phyloP scores from a whole-genome alignment of 2,888 invertebrate genomes.

The Marasmarcha lunaedactyla region DNA sequence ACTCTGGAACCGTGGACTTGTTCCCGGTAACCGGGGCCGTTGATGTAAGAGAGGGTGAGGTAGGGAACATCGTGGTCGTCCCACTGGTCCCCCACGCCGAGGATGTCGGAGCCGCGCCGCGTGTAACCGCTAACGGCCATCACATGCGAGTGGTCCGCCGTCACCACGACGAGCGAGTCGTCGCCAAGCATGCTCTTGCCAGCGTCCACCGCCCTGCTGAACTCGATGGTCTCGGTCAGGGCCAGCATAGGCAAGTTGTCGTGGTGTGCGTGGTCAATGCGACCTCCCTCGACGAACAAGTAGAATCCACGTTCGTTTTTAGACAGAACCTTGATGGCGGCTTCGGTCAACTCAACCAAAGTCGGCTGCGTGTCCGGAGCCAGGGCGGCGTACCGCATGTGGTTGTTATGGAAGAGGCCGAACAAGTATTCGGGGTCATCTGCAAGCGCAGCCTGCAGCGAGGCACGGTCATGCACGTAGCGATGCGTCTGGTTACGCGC shows the following conservation, averaged over 20 bases:
- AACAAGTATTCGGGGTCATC: slow-evolving; percentile 49
- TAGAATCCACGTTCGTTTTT: slow-evolving; percentile 77
- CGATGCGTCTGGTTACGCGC: slow-evolving; percentile 19
- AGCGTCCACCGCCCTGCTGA: slow-evolving; percentile 65
- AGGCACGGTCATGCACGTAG: slow-evolving; percentile 60
- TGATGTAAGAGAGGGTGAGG: slow-evolving; percentile 66
- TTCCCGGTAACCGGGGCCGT: slow-evolving; percentile 58
- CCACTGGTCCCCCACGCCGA: slow-evolving; percentile 30
- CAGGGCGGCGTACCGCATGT: slow-evolving; percentile 59
- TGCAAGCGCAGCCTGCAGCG: slow-evolving; percentile 48
- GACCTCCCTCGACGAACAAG: slow-evolving; percentile 76
- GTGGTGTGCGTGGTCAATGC: slow-evolving; percentile 77
- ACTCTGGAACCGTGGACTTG: slow-evolving; percentile 6
- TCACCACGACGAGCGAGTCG: slow-evolving; percentile 81
- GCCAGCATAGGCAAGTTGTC: slow-evolving; percentile 64
- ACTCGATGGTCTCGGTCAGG: slow-evolving; percentile 76
- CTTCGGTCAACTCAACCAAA: slow-evolving; percentile 50
- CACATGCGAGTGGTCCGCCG: slow-evolving; percentile 81
- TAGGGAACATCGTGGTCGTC: slow-evolving; percentile 48
- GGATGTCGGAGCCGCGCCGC: slow-evolving; percentile 43
- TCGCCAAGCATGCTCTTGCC: slow-evolving; percentile 49
- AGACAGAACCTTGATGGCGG: slow-evolving; percentile 76
- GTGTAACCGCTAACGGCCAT: slow-evolving; percentile 78
- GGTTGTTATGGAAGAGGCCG: slow-evolving; percentile 51
- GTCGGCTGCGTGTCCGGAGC: slow-evolving; percentile 64